Evolutionary conservation across 2,888 invertebrate species (phyloP), one percentile per base, ranked within the genome.

Genomic region (Phanerotoma sp.): DNA sequence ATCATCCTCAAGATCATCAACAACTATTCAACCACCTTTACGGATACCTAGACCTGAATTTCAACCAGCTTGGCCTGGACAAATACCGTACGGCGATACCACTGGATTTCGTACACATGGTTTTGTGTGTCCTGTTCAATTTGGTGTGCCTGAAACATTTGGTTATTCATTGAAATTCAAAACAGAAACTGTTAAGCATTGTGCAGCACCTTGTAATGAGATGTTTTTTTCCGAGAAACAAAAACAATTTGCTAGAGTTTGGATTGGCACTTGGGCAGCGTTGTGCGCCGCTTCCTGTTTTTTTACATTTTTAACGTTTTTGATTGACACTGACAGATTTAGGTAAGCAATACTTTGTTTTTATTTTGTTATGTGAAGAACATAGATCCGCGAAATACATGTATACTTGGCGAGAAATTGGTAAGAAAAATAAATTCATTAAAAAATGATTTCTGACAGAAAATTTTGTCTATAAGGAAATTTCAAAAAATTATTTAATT

Each of bases 231-330:
- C 84, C 50, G 85, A 87, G 66, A 84, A 86, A 62, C 89, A 96
- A 72, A 84, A 89, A 55, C 84, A 85, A 45, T 93, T 95, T 73
- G 86, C 96, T 0, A 84, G 91, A 64, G 82, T 91, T 49, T 97
- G 97, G 96, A 91, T 98, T 62, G 93, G 95, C 48, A 87, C 91
- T 46, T 96, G 96, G 93, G 93, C 96, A 4, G 85, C 91, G 41
- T 79, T 96, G 41, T 97, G 97, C 74, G 85, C 93, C 33, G 82
- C 87, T 4, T 95, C 96, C 64, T 96, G 97, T 65, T 82, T 96
- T 54, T 96, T 98, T 78, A 93, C 93, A 57, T 87, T 93, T 54
- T 82, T 93, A 65, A 98, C 98, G 7, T 97, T 96, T 76, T 82
- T 95, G 59, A 91, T 98, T 63, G 97, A 98, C 77, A 93, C 93